These are phyloP conservation scores for Orthonyx spaldingii DNA, from an alignment of 2,113 vertebrate species.

Conservation along the genomic window DNA sequence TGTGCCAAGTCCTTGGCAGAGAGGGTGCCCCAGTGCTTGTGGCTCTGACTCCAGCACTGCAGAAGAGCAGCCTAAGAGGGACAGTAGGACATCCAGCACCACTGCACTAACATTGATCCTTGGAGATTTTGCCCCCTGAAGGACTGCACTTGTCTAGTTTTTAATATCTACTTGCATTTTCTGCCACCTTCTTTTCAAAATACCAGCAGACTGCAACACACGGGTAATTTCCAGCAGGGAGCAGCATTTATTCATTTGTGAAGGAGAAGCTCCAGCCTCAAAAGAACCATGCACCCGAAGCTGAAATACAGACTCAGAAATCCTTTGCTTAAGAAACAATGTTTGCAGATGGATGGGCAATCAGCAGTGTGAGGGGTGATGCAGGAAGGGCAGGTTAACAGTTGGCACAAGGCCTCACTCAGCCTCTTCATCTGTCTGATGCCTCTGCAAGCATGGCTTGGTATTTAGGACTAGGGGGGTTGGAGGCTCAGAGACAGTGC, in stretches of 20 bases:
- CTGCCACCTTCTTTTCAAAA: background rate
- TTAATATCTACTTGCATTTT: background rate
- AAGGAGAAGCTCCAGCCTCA: background rate
- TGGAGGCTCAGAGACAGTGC: background rate
- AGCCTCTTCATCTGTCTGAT: background rate
- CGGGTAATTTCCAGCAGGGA: conserved; percentile 41
- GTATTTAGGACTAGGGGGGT: background rate
- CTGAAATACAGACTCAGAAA: background rate
- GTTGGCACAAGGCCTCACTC: background rate
- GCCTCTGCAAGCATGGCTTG: background rate
- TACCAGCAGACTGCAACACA: background rate
- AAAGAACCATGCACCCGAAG: background rate
- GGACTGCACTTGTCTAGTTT: background rate
- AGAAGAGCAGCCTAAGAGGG: background rate
- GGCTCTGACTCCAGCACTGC: fast-evolving
- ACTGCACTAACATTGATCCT: too few relatives aligned
- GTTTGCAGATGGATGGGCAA: background rate
- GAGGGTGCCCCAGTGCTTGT: background rate
- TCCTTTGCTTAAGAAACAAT: background rate
- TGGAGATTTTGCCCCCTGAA: background rate
- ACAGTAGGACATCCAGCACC: background rate
- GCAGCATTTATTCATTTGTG: conserved; percentile 56
- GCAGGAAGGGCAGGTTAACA: background rate
- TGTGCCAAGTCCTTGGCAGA: background rate
- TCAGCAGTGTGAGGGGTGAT: background rate